Evolutionary conservation across 2,113 vertebrate species (phyloP).

Genomic region (Limanda limanda): DNA sequence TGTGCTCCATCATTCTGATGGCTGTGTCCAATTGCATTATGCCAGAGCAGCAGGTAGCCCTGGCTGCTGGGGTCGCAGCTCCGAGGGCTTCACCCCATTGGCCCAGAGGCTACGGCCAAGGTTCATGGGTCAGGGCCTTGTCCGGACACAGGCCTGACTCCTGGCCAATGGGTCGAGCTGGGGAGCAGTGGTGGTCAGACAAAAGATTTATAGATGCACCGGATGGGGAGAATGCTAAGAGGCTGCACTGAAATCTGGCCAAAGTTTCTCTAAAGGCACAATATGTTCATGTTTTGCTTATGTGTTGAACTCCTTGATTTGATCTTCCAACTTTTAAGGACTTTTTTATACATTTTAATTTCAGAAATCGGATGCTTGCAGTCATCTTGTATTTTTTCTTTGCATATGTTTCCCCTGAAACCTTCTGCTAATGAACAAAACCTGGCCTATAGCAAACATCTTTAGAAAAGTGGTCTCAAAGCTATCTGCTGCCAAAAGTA

Average conservation of each 20-base stretch:
- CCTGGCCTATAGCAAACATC: slow-evolving; percentile 52
- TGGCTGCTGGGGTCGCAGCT: slow-evolving; percentile 82
- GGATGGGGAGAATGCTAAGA: slow-evolving; percentile 69
- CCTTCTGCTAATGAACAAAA: slow-evolving; percentile 68
- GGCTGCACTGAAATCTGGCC: slow-evolving; percentile 63
- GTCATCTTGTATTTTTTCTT: slow-evolving; percentile 51
- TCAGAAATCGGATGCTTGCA: slow-evolving; percentile 47
- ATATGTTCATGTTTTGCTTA: slow-evolving; percentile 66
- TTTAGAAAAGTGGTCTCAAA: slow-evolving; percentile 65
- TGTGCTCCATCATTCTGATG: slow-evolving; percentile 90
- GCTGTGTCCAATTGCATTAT: slow-evolving; percentile 93
- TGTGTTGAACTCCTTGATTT: slow-evolving; percentile 34
- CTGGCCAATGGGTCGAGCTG: slow-evolving; percentile 83
- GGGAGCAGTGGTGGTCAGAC: slow-evolving; percentile 79
- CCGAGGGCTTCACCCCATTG: slow-evolving; percentile 84
- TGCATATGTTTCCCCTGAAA: slow-evolving; percentile 60
- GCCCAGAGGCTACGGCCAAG: slow-evolving; percentile 80
- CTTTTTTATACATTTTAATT: slow-evolving; percentile 36
- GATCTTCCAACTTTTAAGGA: slow-evolving; percentile 27
- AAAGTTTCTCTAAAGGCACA: slow-evolving; percentile 52
- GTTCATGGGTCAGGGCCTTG: slow-evolving; percentile 90
- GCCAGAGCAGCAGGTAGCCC: slow-evolving; percentile 94
- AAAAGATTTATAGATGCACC: slow-evolving; percentile 83
- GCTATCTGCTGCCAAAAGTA: slow-evolving; percentile 63
- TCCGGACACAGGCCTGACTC: slow-evolving; percentile 84